Percentiles rank a stretch among this genome's conserved stretches.
Conservation (phyloP, 2,888 invertebrate species). For the Peribatodes rhomboidaria region DNA sequence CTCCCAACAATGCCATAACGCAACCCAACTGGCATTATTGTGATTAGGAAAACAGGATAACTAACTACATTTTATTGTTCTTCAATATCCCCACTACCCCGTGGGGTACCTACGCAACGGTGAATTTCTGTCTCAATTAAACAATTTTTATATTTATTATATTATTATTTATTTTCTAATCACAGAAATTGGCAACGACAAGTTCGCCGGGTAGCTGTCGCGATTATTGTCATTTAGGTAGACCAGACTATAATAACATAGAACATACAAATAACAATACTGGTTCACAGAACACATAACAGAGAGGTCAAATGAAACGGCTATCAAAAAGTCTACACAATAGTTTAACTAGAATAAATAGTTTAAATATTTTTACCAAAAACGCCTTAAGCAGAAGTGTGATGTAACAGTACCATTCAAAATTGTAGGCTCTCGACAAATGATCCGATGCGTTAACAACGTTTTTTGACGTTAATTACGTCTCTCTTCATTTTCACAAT, state of each 20-base stretch:
- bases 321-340: neutral
- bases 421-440: too few relatives aligned
- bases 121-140: neutral
- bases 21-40: too few relatives aligned
- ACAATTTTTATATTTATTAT: neutral
- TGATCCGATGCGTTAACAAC: too few relatives aligned
- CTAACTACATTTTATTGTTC: too few relatives aligned
- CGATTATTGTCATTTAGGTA: conserved; percentile 13
- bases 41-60: too few relatives aligned
- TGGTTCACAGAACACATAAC: neutral
- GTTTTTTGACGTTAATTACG: too few relatives aligned
- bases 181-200: conserved; percentile 20
- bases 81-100: too few relatives aligned
- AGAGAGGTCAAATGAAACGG: neutral
- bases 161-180: conserved; percentile 13
- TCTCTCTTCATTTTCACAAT: too few relatives aligned
- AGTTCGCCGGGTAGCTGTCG: conserved; percentile 3
- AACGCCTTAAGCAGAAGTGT: neutral
- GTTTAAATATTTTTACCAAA: neutral
- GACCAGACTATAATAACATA: neutral
- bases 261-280: conserved; percentile 2
- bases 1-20: too few relatives aligned
- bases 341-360: conserved; percentile 7
- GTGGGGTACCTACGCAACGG: too few relatives aligned
- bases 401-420: neutral